Evolutionary conservation across 2,888 invertebrate genomes (phyloP).

Genomic region (Ceramica pisi): DNA sequence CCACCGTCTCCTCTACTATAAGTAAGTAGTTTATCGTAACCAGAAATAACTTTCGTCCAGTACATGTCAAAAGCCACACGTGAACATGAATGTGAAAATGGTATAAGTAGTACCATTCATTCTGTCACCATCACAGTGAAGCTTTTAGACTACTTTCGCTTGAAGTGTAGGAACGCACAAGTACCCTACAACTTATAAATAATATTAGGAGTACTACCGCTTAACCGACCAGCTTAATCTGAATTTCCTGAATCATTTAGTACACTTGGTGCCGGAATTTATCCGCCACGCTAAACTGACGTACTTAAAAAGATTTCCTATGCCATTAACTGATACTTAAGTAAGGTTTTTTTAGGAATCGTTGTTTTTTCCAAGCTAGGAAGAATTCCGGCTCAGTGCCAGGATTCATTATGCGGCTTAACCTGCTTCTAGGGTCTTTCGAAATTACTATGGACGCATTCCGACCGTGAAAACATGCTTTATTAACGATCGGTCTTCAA

Average conservation of each 20-base stretch:
- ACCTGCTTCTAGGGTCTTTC: constrained; percentile 9
- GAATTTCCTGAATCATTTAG: constrained; percentile 46
- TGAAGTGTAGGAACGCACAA: constrained; percentile 41
- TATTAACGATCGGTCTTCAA: background rate
- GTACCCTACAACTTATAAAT: constrained; percentile 33
- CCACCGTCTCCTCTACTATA: too few relatives aligned
- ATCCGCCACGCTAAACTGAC: constrained; percentile 19
- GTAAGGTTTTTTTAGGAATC: constrained; percentile 14
- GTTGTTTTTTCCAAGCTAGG: constrained; percentile 35
- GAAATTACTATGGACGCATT: constrained; percentile 24
- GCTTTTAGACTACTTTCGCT: constrained; percentile 19
- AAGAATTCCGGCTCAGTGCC: constrained; percentile 34
- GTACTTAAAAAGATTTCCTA: constrained; percentile 31
- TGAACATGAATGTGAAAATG: too few relatives aligned
- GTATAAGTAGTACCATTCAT: constrained; percentile 14
- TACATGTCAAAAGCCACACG: constrained; percentile 10
- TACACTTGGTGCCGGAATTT: constrained; percentile 27
- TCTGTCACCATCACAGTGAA: constrained; percentile 15
- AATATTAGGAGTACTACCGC: constrained; percentile 24
- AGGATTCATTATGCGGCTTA: constrained; percentile 38
- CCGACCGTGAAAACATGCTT: constrained; percentile 16
- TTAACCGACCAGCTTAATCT: constrained; percentile 35
- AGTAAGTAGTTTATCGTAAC: background rate
- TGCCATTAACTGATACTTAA: constrained; percentile 26
- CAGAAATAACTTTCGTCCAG: constrained; percentile 5